Evolutionary conservation across 2,113 vertebrate genomes (phyloP), one percentile per base, ranked within the genome.

Genomic region (Odobenus rosmarus): DNA sequence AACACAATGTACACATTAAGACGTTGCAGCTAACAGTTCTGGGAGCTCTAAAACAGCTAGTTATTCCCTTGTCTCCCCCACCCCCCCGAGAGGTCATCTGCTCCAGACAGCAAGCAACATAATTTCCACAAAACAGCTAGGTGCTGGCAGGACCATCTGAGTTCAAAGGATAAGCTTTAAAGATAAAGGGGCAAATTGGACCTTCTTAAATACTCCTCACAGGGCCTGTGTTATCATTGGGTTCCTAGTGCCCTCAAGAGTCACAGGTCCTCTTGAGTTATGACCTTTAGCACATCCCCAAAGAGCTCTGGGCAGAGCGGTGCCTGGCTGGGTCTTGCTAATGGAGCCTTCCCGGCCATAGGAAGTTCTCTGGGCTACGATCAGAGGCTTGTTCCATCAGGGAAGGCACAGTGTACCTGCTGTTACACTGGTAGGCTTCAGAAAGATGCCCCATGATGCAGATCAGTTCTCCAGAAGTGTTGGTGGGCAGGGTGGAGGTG

Each of bases 1-100:
- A 84, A 64, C 49, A 61, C 61, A 64, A n/a, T 39, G 24, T 46
- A 36, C 11, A 92, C 69, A 28, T 71, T 69, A 31, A 84, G 83
- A 61, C 26, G 18, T n/a, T 96, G 80, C 33, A 67, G 83, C 88
- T 84, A 69, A 72, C 39, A 80, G 91, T 74, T 95, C 67, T 81
- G 83, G 83, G 71, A 94, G 42, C 83, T 94, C 82, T 88, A 49
- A 88, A 83, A 88, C 33, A 88, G 36, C 46, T 7, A 42, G 18
- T 15, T 51, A 53, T 59, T 59, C 83, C 77, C 69, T 61, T 46
- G 10, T 42, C 3, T 39, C 39, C n/a, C 24, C 16, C 24, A 5
- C 5, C 11, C 16, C 10, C 7, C 12, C 49, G 51, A 97, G 62
- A 81, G 69, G 46, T 76, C 57, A 79, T 61, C 85, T 76, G 64